phyloP scores from a whole-genome alignment of 2,888 invertebrate species.

The Aspidiotus rigidus region DNA sequence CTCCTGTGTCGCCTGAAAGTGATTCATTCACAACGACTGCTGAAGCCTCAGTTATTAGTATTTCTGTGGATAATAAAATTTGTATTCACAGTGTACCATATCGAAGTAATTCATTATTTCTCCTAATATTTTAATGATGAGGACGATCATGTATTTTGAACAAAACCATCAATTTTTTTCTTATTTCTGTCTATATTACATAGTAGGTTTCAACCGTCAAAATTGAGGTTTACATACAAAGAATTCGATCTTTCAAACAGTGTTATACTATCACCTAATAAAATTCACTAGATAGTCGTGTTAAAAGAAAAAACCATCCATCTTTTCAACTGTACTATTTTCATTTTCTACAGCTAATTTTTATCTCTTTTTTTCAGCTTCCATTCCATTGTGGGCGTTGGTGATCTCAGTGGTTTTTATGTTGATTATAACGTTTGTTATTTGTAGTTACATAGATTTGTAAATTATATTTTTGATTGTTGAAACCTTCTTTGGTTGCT shows the following conservation, averaged over 20 bases:
- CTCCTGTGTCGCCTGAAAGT: conserved; percentile 42
- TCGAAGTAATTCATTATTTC: conserved; percentile 43
- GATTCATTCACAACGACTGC: conserved; percentile 64
- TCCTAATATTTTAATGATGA: too few relatives aligned
- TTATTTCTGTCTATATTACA: too few relatives aligned
- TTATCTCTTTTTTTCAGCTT: conserved; percentile 19
- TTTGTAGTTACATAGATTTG: conserved; percentile 21
- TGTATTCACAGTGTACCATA: conserved; percentile 77
- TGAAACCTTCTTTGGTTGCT: neutral
- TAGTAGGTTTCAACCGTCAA: too few relatives aligned
- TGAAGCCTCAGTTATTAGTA: conserved; percentile 84
- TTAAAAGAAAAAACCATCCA: too few relatives aligned
- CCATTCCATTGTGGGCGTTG: conserved; percentile 20
- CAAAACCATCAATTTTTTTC: too few relatives aligned
- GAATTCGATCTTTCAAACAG: too few relatives aligned
- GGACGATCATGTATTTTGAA: too few relatives aligned
- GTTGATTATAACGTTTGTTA: conserved; percentile 10
- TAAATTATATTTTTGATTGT: conserved; percentile 10
- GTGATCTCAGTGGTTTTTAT: conserved; percentile 9
- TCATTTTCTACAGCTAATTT: neutral
- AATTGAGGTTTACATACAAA: too few relatives aligned
- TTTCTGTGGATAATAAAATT: conserved; percentile 90
- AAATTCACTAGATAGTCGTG: too few relatives aligned
- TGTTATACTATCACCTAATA: too few relatives aligned
- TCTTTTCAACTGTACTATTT: too few relatives aligned